Base-by-base conservation (phyloP, 2,113 vertebrate genomes). In the Nyctibius bracteatus region DNA sequence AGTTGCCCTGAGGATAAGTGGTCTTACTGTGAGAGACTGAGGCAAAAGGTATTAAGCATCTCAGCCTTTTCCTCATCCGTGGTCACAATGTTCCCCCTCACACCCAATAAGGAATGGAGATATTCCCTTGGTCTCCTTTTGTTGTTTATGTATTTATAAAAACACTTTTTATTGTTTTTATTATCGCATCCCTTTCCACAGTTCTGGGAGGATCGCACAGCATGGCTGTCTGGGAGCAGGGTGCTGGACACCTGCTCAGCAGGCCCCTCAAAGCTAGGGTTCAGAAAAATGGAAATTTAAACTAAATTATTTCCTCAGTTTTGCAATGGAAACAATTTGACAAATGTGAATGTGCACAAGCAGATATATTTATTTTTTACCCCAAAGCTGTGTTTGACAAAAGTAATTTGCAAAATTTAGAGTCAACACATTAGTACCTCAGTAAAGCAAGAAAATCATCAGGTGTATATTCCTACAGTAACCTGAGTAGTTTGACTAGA, bases 121-220 rank as follows among this genome's bases (percentile, higher is more conserved):
- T n/a, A n/a, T n/a, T n/a, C n/a, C n/a, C n/a, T n/a, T n/a, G n/a
- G n/a, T n/a, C n/a, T n/a, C n/a, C n/a, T n/a, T n/a, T n/a, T n/a
- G n/a, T n/a, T n/a, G n/a, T n/a, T n/a, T n/a, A n/a, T n/a, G n/a
- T n/a, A n/a, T n/a, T n/a, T n/a, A n/a, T n/a, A n/a, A n/a, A n/a
- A n/a, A n/a, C n/a, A n/a, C n/a, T n/a, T n/a, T n/a, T n/a, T n/a
- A n/a, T n/a, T n/a, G n/a, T n/a, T n/a, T n/a, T n/a, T n/a, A 43
- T 43, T 10, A 8, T 23, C 1, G 1, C 24, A 54, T 6, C 14
- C 1, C 6, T 74, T 89, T 35, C 7, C 3, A 17, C 7, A 39
- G 13, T 5, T 58, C 47, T 55, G 43, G 23, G 30, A 33, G 20
- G 21, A 66, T 22, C 1, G 2, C 41, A 21, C 0, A 2, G 3